A percentile compares a stretch with the other conserved stretches of the same genome.
Evolutionary conservation across 2,888 invertebrate species (phyloP).

Genomic region (Sclerodermus sp.): DNA sequence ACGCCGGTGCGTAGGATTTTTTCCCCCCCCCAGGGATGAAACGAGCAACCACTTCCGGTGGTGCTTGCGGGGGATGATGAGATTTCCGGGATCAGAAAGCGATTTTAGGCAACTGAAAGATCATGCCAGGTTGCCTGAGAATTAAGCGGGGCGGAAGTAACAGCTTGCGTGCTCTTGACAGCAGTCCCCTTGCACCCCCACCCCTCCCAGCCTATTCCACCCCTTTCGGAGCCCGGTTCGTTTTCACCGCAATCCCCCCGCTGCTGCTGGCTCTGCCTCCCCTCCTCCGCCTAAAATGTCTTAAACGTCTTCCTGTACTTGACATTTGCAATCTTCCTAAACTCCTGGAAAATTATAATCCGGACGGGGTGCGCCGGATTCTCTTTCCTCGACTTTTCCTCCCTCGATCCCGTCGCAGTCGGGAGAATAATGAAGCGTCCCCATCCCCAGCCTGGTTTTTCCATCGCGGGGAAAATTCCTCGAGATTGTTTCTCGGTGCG

Average conservation of each 20-base stretch:
- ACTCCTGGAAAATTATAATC: slow-evolving; percentile 50
- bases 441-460: no score
- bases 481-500: no score
- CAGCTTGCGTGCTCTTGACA: slow-evolving; percentile 45
- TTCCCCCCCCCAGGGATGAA: no score
- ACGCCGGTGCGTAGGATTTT: no score
- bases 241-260: slow-evolving; percentile 3
- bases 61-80: not conserved
- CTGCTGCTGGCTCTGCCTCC: not conserved
- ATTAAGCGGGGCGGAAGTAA: slow-evolving; percentile 42
- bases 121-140: slow-evolving; percentile 30
- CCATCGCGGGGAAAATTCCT: no score
- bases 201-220: not conserved
- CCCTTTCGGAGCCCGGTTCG: not conserved
- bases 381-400: no score
- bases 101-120: slow-evolving; percentile 29
- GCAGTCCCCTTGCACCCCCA: slow-evolving; percentile 17
- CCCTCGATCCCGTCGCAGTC: no score
- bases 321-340: slow-evolving; percentile 53
- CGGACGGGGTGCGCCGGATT: slow-evolving; percentile 11
- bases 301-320: slow-evolving; percentile 41
- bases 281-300: slow-evolving; percentile 13
- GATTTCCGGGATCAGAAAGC: slow-evolving; percentile 8
- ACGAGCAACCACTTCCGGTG: not conserved
- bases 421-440: no score